phyloP scores from a whole-genome alignment of 2,888 invertebrate species.

The Drosophila mulleri region DNA sequence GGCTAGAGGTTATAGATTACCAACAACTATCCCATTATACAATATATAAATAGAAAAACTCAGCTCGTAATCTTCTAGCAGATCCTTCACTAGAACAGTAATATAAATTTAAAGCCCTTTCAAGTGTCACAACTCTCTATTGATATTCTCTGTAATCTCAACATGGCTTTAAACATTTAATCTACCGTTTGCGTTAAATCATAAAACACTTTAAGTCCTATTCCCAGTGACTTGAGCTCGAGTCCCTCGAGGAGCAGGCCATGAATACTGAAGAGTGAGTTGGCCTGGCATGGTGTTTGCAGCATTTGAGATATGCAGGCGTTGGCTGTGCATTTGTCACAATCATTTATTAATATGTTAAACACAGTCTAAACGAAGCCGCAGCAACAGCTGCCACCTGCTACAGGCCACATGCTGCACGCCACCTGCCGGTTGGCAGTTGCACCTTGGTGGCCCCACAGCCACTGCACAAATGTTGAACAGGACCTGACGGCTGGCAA shows the following conservation, averaged over 20 bases:
- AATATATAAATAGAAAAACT: no score
- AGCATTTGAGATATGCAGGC: slow-evolving; percentile 44
- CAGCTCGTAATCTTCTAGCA: no score
- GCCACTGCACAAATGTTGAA: slow-evolving; percentile 27
- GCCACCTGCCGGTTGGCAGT: slow-evolving; percentile 27
- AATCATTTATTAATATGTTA: slow-evolving; percentile 78
- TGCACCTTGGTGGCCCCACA: slow-evolving; percentile 46
- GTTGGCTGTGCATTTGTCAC: slow-evolving; percentile 66
- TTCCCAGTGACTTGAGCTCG: background rate
- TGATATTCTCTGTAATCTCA: background rate
- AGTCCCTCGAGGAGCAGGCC: slow-evolving; percentile 1
- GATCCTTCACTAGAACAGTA: no score
- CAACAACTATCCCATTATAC: background rate
- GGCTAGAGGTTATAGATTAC: no score
- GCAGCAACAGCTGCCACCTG: slow-evolving; percentile 53
- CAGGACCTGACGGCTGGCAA: slow-evolving; percentile 36
- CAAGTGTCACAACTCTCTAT: background rate
- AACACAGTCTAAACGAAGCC: slow-evolving; percentile 66
- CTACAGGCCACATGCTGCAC: slow-evolving; percentile 16
- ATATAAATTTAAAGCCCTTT: background rate
- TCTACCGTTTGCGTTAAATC: slow-evolving; percentile 1
- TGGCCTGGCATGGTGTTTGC: slow-evolving; percentile 43
- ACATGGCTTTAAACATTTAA: background rate
- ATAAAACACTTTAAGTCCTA: slow-evolving; percentile 26
- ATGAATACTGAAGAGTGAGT: slow-evolving; percentile 25